phyloP scores from a whole-genome alignment of 2,113 vertebrate species.

The Nyctibius bracteatus region DNA sequence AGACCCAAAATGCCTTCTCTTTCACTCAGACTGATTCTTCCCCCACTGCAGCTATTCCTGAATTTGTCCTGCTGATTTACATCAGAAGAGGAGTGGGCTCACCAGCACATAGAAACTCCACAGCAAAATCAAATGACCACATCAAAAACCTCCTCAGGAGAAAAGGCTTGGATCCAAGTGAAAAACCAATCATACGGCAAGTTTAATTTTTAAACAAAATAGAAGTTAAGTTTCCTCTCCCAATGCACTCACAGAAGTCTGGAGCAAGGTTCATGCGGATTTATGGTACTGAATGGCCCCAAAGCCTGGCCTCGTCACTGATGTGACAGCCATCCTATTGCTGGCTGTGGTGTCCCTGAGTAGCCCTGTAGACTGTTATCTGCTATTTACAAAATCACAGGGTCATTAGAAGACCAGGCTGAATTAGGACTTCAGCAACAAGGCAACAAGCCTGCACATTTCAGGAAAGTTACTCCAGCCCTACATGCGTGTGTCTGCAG shows the following conservation, averaged over 20 bases:
- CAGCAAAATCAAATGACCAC: background rate
- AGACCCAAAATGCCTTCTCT: background rate
- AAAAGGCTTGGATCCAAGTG: background rate
- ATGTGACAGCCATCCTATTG: background rate
- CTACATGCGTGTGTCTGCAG: background rate
- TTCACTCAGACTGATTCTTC: background rate
- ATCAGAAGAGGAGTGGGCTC: background rate
- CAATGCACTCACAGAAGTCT: background rate
- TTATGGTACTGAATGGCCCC: background rate
- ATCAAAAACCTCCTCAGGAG: background rate
- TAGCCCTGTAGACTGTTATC: background rate
- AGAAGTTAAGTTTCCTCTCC: background rate
- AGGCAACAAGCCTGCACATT: fast-evolving
- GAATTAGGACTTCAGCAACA: background rate
- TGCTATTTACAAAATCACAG: background rate
- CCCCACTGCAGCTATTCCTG: background rate
- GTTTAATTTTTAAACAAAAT: background rate
- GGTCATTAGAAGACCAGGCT: background rate
- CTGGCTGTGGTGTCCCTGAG: background rate
- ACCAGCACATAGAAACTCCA: background rate
- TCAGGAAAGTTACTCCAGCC: background rate
- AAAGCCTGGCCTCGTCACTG: background rate
- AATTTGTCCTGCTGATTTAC: background rate
- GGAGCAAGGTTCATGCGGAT: background rate
- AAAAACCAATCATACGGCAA: background rate